Percentiles rank a stretch among this genome's conserved stretches.
These are phyloP conservation scores for Tauraco erythrolophus DNA, from an alignment of 2,113 vertebrate genomes.

Conservation along the genomic window DNA sequence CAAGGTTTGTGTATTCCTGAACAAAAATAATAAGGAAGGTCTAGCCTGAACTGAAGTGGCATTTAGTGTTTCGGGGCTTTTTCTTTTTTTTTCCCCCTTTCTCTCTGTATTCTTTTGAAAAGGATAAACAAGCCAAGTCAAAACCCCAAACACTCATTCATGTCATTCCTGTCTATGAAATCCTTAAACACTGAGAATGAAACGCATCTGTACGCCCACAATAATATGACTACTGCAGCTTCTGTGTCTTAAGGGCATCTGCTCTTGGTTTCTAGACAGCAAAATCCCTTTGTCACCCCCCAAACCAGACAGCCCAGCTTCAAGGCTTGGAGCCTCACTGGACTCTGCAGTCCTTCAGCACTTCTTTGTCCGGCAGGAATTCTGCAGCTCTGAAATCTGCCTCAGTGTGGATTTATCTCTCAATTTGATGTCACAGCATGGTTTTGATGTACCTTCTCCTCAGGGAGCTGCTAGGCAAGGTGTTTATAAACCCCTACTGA, in stretches of 20 bases:
- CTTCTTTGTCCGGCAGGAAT: background rate
- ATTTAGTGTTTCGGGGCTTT: background rate
- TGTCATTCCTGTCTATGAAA: background rate
- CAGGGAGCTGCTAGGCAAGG: background rate
- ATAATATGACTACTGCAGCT: too few relatives aligned
- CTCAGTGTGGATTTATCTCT: background rate
- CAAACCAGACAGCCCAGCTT: background rate
- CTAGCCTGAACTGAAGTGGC: background rate
- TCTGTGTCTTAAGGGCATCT: background rate
- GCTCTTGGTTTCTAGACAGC: background rate
- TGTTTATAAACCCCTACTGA: background rate
- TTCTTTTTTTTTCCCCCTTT: too few relatives aligned
- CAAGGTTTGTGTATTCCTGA: background rate
- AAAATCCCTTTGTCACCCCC: background rate
- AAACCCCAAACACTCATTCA: background rate
- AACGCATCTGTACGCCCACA: background rate
- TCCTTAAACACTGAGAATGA: background rate
- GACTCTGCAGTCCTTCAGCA: background rate
- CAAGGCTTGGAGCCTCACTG: background rate
- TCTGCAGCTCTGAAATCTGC: background rate
- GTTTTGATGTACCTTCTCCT: slow-evolving; percentile 21
- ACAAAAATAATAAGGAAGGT: background rate
- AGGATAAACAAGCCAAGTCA: background rate
- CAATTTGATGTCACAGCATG: slow-evolving; percentile 26
- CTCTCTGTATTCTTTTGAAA: background rate